Conservation (phyloP, 2,797 vertebrate genomes). For the Acrocephalus scirpaceus region DNA sequence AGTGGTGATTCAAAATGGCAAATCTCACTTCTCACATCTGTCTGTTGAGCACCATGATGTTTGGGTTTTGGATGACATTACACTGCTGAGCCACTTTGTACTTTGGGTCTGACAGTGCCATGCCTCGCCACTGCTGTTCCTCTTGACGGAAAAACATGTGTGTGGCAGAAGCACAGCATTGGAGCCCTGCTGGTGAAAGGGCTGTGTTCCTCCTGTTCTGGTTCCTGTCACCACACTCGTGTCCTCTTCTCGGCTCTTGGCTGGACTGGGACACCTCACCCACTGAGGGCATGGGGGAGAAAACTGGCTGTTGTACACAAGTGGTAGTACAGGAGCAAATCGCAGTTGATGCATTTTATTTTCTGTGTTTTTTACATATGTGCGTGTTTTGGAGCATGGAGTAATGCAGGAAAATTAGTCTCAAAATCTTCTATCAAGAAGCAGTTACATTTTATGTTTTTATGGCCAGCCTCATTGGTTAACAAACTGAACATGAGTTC, state of each 20-base stretch:
- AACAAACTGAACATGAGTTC: neutral
- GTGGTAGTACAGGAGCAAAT: neutral
- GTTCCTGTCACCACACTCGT: neutral
- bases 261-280: neutral
- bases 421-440: neutral
- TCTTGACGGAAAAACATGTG: accelerated
- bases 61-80: neutral
- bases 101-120: neutral
- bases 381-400: neutral
- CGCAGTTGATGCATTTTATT: neutral
- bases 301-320: neutral
- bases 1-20: neutral
- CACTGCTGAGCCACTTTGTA: neutral
- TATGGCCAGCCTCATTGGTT: neutral
- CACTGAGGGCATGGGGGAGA: neutral
- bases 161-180: accelerated
- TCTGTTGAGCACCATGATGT: neutral
- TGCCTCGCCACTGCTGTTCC: neutral
- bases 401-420: neutral
- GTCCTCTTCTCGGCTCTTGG: neutral
- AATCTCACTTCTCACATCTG: neutral
- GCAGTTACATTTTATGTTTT: neutral
- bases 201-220: neutral
- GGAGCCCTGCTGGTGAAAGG: neutral
- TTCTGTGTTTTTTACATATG: neutral